Percentiles rank a stretch among this genome's conserved stretches.
Conservation (phyloP, 2,113 vertebrate species). For the Neotoma lepida region DNA sequence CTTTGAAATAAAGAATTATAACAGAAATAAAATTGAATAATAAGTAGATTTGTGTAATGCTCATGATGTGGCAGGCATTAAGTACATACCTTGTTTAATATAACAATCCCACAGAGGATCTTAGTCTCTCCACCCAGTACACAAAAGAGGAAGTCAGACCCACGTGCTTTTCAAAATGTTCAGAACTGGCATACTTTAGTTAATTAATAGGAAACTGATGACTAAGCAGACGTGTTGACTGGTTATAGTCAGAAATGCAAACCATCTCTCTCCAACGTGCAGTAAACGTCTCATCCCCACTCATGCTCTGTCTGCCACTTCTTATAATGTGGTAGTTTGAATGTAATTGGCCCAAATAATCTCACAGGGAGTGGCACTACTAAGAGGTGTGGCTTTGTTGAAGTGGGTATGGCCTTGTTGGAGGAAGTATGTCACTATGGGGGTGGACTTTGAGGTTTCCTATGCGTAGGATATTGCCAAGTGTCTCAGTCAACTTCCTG, state of each 20-base stretch:
- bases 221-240: background rate
- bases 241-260: background rate
- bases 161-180: background rate
- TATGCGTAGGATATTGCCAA: too few relatives aligned
- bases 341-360: too few relatives aligned
- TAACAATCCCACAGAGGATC: background rate
- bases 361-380: too few relatives aligned
- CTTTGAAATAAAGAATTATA: slow-evolving; percentile 42
- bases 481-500: too few relatives aligned
- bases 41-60: slow-evolving; percentile 32
- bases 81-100: background rate
- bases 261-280: background rate
- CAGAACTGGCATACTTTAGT: background rate
- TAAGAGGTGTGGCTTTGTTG: too few relatives aligned
- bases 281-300: background rate
- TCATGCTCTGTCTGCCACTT: background rate
- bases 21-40: slow-evolving; percentile 28
- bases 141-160: background rate
- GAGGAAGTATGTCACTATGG: too few relatives aligned
- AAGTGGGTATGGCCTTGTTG: too few relatives aligned
- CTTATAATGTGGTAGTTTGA: too few relatives aligned
- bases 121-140: background rate
- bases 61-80: background rate
- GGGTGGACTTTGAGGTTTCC: too few relatives aligned
- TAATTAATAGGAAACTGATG: background rate